phyloP scores from a whole-genome alignment of 2,888 invertebrate species.

The Watsonalla cultraria region DNA sequence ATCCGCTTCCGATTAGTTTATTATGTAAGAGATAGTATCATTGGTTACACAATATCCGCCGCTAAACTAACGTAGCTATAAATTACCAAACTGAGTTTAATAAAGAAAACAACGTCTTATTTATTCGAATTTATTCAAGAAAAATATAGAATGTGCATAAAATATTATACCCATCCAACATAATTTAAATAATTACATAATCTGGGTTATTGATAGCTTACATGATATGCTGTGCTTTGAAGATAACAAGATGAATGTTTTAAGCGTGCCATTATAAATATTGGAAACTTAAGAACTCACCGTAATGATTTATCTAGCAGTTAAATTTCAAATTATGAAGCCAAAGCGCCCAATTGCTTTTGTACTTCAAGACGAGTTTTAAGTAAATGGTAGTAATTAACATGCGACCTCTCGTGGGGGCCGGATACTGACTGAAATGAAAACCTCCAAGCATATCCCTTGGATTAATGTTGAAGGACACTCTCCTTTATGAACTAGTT shows the following conservation, averaged over 20 bases:
- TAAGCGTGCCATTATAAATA: neutral
- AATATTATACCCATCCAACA: neutral
- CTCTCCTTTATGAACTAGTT: constrained; percentile 63
- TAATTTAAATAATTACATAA: neutral
- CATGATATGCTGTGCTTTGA: neutral
- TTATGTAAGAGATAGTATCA: constrained; percentile 22
- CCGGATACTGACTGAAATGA: constrained; percentile 58
- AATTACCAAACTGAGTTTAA: neutral
- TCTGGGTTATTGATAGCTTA: neutral
- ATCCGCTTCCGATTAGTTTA: constrained; percentile 28
- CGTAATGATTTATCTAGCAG: neutral
- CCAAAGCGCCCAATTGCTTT: no score
- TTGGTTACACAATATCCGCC: constrained; percentile 25
- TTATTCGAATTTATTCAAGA: neutral
- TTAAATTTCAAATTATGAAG: no score
- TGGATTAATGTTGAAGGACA: constrained; percentile 64
- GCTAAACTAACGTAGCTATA: constrained; percentile 8
- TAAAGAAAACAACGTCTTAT: neutral
- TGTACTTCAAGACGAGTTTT: no score
- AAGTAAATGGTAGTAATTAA: constrained; percentile 27
- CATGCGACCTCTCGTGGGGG: constrained; percentile 37
- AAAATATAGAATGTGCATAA: no score
- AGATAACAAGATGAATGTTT: neutral
- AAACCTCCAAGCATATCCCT: constrained; percentile 56
- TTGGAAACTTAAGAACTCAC: neutral